Base-by-base conservation (phyloP, 1,140 invertebrate species). In the Bilobella aurantiaca region DNA sequence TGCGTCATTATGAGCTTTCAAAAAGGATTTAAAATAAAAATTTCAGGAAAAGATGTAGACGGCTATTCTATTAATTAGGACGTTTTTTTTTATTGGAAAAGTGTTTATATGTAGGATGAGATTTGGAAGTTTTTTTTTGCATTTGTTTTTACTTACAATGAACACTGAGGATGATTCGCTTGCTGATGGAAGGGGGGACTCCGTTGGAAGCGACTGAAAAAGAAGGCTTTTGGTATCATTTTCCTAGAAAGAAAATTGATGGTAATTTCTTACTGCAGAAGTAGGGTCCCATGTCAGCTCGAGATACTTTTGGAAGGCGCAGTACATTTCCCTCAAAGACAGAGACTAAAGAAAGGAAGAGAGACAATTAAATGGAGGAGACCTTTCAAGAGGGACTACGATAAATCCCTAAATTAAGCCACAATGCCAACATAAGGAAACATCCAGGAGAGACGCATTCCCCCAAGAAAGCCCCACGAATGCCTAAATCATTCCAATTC, bases 231-330 rank as follows among this genome's bases (percentile, higher is more conserved):
- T 53, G 14, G 14, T 14, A 16, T 14, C 49, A 18, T 53, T 8
- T 23, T 53, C 23, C 23, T 23, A 58, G 2, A 25, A 25, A 49
- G 23, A 49, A 47, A 27, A 29, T 18, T 25, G 18, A 18, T 29
- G 46, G n/a, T 3, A 25, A 3, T 56, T 42, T 12, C 30, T 23
- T 30, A 62, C 59, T 90, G 77, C 88, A 91, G 57, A 90, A 79
- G 77, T 91, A 92, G 62, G 87, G 86, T n/a, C 87, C 88, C 90
- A 93, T 93, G 76, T 93, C 89, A 61, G 86, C 85, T 61, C 91
- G 81, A 64, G 85, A 87, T 72, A 93, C 88, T 79, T 90, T 90
- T 53, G 81, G 82, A 67, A 93, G 79, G 69, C 84, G 85, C 63
- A 93, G 76, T 16, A 87, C 83, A 73, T 90, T 85, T 46, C 88